Percentiles rank a stretch among this genome's conserved stretches.
Evolutionary conservation across 2,797 vertebrate genomes (phyloP).

Genomic region (Diceros bicornis): DNA sequence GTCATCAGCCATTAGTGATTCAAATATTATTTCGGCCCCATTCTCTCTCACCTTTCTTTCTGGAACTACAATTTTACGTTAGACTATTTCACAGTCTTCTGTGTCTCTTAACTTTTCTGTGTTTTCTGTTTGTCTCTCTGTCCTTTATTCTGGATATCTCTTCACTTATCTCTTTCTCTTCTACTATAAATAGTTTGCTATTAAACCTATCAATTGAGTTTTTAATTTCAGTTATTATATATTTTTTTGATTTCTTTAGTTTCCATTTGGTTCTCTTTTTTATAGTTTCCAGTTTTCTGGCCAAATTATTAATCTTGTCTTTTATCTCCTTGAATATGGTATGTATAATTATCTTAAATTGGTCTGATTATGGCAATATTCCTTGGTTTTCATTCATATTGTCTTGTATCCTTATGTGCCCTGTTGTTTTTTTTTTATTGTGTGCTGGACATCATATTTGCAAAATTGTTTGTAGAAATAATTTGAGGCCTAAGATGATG

Average conservation of each 20-base stretch:
- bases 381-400: slow-evolving; percentile 5
- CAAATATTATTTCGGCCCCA: not conserved
- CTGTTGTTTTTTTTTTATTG: not conserved
- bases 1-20: not conserved
- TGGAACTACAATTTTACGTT: not conserved
- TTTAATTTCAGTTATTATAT: slow-evolving; percentile 22
- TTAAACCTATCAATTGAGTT: not conserved
- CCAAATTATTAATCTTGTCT: not conserved
- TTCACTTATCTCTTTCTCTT: not conserved
- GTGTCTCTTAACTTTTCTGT: not conserved
- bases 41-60: not conserved
- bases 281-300: not conserved
- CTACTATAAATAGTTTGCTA: not conserved
- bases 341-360: not conserved
- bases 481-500: not conserved
- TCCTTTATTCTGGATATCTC: not conserved
- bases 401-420: not conserved
- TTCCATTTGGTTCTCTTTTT: slow-evolving; percentile 50
- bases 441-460: not conserved
- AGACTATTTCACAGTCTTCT: not conserved
- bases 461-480: slow-evolving; percentile 5
- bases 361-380: not conserved
- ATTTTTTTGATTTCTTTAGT: slow-evolving; percentile 9
- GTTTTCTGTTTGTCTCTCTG: not conserved
- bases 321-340: not conserved